Percentiles rank a stretch among this genome's conserved stretches.
phyloP scores from a whole-genome alignment of 2,888 invertebrate genomes.

The Sesamia inferens region DNA sequence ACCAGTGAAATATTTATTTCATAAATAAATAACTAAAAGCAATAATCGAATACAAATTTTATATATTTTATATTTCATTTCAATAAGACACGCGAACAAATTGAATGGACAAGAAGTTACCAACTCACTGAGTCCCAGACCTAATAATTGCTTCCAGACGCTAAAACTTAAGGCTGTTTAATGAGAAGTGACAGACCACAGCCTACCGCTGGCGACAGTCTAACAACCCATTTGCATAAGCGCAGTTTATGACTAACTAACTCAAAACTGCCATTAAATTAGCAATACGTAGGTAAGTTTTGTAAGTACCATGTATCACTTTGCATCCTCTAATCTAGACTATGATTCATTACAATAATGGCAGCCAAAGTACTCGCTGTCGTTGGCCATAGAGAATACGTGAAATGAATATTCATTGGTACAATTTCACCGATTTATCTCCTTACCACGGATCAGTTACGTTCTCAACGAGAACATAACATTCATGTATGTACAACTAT shows the following conservation, averaged over 20 bases:
- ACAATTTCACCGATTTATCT: slow-evolving; percentile 61
- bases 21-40: not conserved
- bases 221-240: slow-evolving; percentile 35
- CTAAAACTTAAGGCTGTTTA: slow-evolving; percentile 25
- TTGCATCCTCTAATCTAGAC: slow-evolving; percentile 40
- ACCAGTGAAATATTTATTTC: no score
- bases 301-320: slow-evolving; percentile 43
- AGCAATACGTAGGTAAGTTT: slow-evolving; percentile 39
- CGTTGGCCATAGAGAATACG: slow-evolving; percentile 62
- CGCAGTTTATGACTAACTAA: slow-evolving; percentile 36
- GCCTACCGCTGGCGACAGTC: slow-evolving; percentile 8
- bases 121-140: slow-evolving; percentile 14
- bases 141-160: slow-evolving; percentile 13
- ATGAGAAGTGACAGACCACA: slow-evolving; percentile 15
- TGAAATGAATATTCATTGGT: slow-evolving; percentile 68
- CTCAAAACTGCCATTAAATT: slow-evolving; percentile 45
- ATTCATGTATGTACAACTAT: slow-evolving; percentile 7
- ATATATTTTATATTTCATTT: slow-evolving; percentile 1
- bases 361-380: slow-evolving; percentile 33
- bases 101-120: not conserved
- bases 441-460: slow-evolving; percentile 32
- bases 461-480: not conserved
- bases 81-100: slow-evolving; percentile 15
- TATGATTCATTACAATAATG: slow-evolving; percentile 55
- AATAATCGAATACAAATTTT: not conserved